Evolutionary conservation across 2,888 invertebrate genomes (phyloP).

Genomic region (Eurytoma adleriae): DNA sequence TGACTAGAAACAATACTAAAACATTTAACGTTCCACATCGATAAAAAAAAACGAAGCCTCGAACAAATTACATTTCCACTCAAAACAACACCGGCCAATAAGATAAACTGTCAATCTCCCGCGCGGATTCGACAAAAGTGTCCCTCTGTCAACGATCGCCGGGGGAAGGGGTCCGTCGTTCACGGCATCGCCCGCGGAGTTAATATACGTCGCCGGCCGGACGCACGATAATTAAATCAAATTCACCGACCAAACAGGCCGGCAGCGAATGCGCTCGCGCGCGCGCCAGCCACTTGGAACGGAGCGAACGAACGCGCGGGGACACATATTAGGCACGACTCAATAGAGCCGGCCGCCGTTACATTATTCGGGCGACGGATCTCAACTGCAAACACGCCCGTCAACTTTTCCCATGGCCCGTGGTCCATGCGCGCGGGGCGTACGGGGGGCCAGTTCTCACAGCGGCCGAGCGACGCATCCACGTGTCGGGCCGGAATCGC

Average conservation of each 20-base stretch:
- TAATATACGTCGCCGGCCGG: constrained; percentile 41
- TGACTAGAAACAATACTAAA: too few species aligned
- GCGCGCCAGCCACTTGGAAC: background rate
- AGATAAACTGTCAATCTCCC: too few species aligned
- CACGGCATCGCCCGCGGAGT: constrained; percentile 53
- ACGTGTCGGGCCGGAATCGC: constrained; percentile 22
- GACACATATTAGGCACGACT: constrained; percentile 73
- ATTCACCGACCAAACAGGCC: constrained; percentile 62
- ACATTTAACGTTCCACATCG: too few species aligned
- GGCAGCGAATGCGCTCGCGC: constrained; percentile 1
- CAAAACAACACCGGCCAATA: too few species aligned
- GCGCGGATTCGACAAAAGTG: constrained; percentile 7
- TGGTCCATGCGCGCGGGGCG: constrained; percentile 61
- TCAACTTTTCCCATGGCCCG: constrained; percentile 74
- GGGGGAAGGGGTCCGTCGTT: background rate
- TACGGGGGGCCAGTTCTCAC: background rate
- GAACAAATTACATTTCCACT: too few species aligned
- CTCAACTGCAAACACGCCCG: constrained; percentile 74
- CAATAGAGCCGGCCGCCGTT: constrained; percentile 71
- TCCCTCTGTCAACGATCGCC: constrained; percentile 1
- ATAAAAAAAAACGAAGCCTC: too few species aligned
- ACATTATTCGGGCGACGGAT: constrained; percentile 73
- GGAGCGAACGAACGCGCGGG: background rate
- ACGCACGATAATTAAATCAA: constrained; percentile 70
- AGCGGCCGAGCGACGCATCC: constrained; percentile 35